Evolutionary conservation across 2,113 vertebrate genomes (phyloP), one percentile per base, ranked within the genome.

Genomic region (Gambusia affinis): DNA sequence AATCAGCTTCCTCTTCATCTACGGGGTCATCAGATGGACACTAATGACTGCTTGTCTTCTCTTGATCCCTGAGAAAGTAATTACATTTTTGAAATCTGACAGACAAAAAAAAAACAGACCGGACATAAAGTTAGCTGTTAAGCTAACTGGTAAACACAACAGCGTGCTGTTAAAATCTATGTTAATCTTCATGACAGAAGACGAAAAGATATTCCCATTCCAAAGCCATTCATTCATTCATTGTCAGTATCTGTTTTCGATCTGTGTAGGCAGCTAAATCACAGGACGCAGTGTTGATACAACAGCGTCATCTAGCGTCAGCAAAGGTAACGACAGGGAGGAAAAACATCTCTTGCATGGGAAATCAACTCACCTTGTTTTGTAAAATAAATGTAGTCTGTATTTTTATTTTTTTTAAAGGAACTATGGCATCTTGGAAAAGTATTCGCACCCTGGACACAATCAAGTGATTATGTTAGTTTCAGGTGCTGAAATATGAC

Each of bases 301-400:
- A 92, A 88, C 76, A 88, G 89, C 90, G 87, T 73, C 94, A 94
- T 93, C 94, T 94, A 89, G 91, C 54, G 94, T 1, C 72, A 7
- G 1, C 3, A 31, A n/a, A 1, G 4, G 39, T 28, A 64, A 73
- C 15, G 10, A 31, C 19, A 47, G 2, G 3, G 10, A 19, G 19
- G 37, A 27, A 5, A 8, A 62, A 4, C 27, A 28, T 28, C 33
- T 35, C 1, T 65, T 65, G 24, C 22, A 65, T 39, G 12, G 35
- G 12, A 4, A 31, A 22, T 31, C 8, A 37, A 24, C 31, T 31
- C 29, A n/a, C n/a, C 17, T 15, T 12, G 6, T 28, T 66, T 66
- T 27, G n/a, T n/a, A 66, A 22, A 42, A 39, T 57, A 11, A 42
- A 28, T 57, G 8, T n/a, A 57, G 7, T 57, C 0, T 24, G 19